These are phyloP conservation scores for Syndactyla subalaris DNA, from an alignment of 2,797 vertebrate species.

Conservation along the genomic window DNA sequence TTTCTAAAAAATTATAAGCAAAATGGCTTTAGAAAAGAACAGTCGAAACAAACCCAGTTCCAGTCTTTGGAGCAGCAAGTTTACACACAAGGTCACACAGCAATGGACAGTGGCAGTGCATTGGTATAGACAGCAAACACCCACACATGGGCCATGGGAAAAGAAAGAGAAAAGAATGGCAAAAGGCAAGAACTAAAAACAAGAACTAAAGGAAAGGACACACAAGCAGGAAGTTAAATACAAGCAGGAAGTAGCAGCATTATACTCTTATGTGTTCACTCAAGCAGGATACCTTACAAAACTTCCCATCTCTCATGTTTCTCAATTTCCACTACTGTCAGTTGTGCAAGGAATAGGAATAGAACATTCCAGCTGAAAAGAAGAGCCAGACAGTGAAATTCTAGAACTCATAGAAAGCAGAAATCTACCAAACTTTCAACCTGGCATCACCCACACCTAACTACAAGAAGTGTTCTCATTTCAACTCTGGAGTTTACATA, in stretches of 20 bases:
- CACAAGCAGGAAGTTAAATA: neutral
- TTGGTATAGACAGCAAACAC: neutral
- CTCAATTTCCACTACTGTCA: conserved; percentile 20
- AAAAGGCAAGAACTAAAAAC: neutral
- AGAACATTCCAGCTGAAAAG: conserved; percentile 32
- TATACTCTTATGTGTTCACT: neutral
- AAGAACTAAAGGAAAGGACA: neutral
- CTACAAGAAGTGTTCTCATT: neutral
- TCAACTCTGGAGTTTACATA: neutral
- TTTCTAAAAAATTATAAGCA: neutral
- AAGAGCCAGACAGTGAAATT: conserved; percentile 34
- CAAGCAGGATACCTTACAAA: conserved; percentile 9
- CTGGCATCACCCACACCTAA: neutral
- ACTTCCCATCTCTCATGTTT: conserved; percentile 4
- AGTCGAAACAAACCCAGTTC: neutral
- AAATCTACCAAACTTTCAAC: neutral
- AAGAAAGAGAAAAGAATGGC: neutral
- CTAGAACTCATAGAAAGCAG: conserved; percentile 25
- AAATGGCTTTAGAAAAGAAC: neutral
- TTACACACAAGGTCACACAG: neutral
- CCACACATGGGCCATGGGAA: neutral
- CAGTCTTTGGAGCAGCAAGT: neutral
- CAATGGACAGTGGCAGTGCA: neutral
- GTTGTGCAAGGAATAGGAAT: conserved; percentile 20
- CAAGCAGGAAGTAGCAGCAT: neutral